phyloP scores from a whole-genome alignment of 2,797 vertebrate genomes.

The Xenentodon cancila region DNA sequence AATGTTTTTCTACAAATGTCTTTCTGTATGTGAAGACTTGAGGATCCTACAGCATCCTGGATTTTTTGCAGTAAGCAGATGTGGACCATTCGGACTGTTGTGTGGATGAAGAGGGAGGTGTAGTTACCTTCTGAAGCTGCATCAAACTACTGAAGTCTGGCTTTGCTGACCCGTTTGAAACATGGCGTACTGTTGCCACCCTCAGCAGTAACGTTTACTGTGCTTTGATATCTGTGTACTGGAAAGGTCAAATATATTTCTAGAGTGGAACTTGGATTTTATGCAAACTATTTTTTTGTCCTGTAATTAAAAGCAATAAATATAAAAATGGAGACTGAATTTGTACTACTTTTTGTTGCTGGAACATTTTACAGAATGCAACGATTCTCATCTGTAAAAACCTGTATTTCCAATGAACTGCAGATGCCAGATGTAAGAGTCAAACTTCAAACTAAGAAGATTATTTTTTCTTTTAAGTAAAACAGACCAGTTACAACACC shows the following conservation, averaged over 20 bases:
- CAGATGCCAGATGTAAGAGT: no score
- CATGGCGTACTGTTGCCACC: constrained; percentile 80
- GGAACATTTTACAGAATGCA: no score
- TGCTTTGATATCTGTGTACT: constrained; percentile 92
- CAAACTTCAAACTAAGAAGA: no score
- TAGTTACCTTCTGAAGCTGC: constrained; percentile 19
- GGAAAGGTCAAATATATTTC: constrained; percentile 96
- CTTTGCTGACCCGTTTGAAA: constrained; percentile 58
- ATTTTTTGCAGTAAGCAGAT: constrained; percentile 12
- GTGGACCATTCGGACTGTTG: constrained; percentile 16
- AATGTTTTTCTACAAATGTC: neutral
- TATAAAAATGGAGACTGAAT: constrained; percentile 61
- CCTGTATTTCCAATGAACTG: no score
- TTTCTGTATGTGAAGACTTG: constrained; percentile 19
- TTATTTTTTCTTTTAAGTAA: neutral
- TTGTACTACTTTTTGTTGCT: neutral
- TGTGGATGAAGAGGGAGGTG: constrained; percentile 1
- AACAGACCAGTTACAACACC: neutral
- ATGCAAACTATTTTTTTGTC: constrained; percentile 87
- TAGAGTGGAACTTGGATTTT: constrained; percentile 91
- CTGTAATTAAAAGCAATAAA: constrained; percentile 97
- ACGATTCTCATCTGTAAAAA: no score
- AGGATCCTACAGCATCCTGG: constrained; percentile 8
- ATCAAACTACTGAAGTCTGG: constrained; percentile 20
- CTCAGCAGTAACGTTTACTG: constrained; percentile 92